Evolutionary conservation across 1,140 invertebrate genomes (phyloP), one percentile per base, ranked within the genome.

Genomic region (Anadara kagoshimensis): DNA sequence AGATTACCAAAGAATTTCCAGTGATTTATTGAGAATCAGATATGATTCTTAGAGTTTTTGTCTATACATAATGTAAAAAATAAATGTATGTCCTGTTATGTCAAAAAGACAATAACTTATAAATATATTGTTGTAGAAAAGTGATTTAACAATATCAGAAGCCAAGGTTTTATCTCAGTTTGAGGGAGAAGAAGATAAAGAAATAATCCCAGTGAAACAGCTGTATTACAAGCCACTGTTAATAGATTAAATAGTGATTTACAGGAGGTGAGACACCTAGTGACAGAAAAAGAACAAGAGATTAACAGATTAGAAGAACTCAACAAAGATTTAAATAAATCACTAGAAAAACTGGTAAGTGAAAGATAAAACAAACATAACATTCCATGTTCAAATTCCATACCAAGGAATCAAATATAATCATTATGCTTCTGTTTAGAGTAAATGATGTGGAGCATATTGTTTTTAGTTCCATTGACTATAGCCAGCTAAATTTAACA

Each of bases 161-260:
- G 81, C 80, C 1, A 57, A 76, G 51, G 69, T 81, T 8, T 36
- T 78, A 29, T 65, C 61, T 18, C 72, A 80, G 54, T 74, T 74
- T 57, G 62, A 65, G 12, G 76, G 66, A 51, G 84, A 87, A 49
- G 84, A 82, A 58, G 74, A 79, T 71, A 85, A 85, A 70, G 82
- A 86, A 84, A 84, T 54, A 79, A 79, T 59, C 83, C 83, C 7
- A 83, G 74, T 76, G 84, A 83, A 58, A 74, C 73, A 22, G 80
- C 80, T 45, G 78, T 83, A 29, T 69, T 86, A 69, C 82, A 85
- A 64, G 76, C 78, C 14, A 84, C 84, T 51, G 66, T 87, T 10
- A 75, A 81, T 49, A 81, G 81, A 67, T 59, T 85, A 45, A 81
- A 82, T 49, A 61, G 56, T 36, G 85, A 87, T 24, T 57, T 84